Base-by-base conservation (phyloP, 1,140 invertebrate species). In the Daktulosphaira vitifoliae region DNA sequence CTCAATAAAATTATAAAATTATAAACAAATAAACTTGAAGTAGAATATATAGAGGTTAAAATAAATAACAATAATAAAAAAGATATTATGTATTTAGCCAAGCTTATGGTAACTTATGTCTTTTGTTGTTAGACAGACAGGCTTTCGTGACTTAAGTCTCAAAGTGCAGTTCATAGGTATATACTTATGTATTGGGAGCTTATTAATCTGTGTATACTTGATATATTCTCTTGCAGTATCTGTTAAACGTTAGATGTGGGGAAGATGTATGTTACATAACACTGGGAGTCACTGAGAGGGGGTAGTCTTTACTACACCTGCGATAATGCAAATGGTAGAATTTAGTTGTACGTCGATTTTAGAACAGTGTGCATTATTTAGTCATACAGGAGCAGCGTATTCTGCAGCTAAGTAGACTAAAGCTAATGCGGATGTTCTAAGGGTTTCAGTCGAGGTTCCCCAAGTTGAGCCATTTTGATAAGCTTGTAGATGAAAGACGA, bases 251-350 rank as follows among this genome's bases (percentile, higher is more conserved):
- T n/a, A n/a, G 38, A 15, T 42, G 13, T 42, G 38, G 13, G 38
- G 38, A 15, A n/a, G 38, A 15, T 42, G 38, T 5, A 7, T 42
- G 16, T n/a, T n/a, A n/a, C n/a, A n/a, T n/a, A n/a, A n/a, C n/a
- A 38, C 38, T 13, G 38, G 38, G 13, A 42, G 38, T n/a, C 38
- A 42, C 38, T 42, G 38, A 3, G 53, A 20, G 23, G 65, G 51
- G 33, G 65, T 66, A 46, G 65, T 13, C 46, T 46, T 56, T 33
- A 66, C 20, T 16, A 22, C 23, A 3, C 65, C 65, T 18, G 50
- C 44, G 26, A 66, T 53, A 56, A 53, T 66, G 18, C 65, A 15
- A n/a, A 44, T 42, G 26, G 56, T 62, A 5, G 26, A 26, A 20
- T 62, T 62, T 13, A 59, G 33, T n/a, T 6, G 25, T 62, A 62